These are phyloP conservation scores for Meleagris gallopavo DNA, from an alignment of 2,113 vertebrate species.

Conservation along the genomic window DNA sequence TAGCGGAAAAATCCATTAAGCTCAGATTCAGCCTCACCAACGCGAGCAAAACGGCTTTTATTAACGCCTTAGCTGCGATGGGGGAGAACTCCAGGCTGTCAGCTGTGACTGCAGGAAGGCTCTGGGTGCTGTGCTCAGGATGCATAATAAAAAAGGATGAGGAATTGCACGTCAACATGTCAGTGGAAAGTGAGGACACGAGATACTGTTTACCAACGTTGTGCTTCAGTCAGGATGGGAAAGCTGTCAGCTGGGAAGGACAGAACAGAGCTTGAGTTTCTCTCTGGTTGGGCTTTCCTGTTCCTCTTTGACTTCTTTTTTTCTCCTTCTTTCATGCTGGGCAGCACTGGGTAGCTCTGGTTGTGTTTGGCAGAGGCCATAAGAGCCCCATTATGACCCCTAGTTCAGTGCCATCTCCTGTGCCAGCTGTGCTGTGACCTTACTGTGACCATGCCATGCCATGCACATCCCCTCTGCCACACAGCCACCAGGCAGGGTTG, in stretches of 20 bases:
- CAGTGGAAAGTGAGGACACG: not conserved
- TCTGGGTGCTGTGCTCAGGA: not conserved
- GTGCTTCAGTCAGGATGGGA: not conserved
- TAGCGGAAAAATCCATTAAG: not conserved
- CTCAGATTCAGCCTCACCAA: not conserved
- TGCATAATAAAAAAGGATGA: conserved; percentile 19
- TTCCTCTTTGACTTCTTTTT: not conserved
- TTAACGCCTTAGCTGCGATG: not conserved
- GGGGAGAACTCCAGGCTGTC: not conserved
- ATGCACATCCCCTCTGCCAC: rapidly evolving
- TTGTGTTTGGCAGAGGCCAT: not conserved
- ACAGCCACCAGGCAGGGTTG: not conserved
- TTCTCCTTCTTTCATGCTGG: not conserved
- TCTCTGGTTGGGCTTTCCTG: not conserved
- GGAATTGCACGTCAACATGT: not conserved
- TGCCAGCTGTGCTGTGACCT: not conserved
- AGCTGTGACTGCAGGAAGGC: not conserved
- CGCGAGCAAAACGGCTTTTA: not conserved
- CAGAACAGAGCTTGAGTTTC: not conserved
- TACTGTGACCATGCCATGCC: too few relatives aligned
- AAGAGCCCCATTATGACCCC: not conserved
- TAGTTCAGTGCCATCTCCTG: not conserved
- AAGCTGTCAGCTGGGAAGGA: not conserved
- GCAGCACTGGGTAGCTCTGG: not conserved
- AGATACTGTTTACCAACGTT: conserved; percentile 14